These are phyloP conservation scores for Nixonia krombeini DNA, from an alignment of 1,140 invertebrate species.

Conservation along the genomic window DNA sequence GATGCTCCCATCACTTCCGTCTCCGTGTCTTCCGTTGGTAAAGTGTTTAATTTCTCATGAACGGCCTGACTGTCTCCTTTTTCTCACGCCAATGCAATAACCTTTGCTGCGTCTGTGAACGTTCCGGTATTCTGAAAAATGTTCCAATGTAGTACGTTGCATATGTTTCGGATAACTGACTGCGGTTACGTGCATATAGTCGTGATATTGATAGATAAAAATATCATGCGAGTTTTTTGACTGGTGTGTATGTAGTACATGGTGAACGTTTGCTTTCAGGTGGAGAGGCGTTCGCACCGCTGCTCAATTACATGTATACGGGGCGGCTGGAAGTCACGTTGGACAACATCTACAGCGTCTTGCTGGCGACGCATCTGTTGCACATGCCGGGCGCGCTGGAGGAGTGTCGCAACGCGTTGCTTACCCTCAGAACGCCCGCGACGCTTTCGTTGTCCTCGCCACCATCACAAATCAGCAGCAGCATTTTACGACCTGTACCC, in stretches of 20 bases:
- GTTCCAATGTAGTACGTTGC: no score
- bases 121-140: no score
- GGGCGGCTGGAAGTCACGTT: slow-evolving; percentile 79
- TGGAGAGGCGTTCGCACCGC: slow-evolving; percentile 79
- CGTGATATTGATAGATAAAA: no score
- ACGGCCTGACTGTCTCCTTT: not conserved
- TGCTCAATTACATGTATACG: slow-evolving; percentile 85
- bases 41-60: no score
- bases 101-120: no score
- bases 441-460: slow-evolving; percentile 67
- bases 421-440: slow-evolving; percentile 60
- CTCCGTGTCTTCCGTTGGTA: slow-evolving; percentile 68
- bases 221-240: no score
- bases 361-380: slow-evolving; percentile 81
- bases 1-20: slow-evolving; percentile 58
- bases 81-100: not conserved
- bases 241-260: no score
- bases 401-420: slow-evolving; percentile 74
- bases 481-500: slow-evolving; percentile 63
- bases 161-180: no score
- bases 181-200: no score
- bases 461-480: slow-evolving; percentile 53
- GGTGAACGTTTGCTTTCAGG: slow-evolving; percentile 47
- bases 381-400: slow-evolving; percentile 83
- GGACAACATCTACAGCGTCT: slow-evolving; percentile 81